These are phyloP conservation scores for Myocastor coypus DNA, from an alignment of 2,113 vertebrate species.

Conservation along the genomic window DNA sequence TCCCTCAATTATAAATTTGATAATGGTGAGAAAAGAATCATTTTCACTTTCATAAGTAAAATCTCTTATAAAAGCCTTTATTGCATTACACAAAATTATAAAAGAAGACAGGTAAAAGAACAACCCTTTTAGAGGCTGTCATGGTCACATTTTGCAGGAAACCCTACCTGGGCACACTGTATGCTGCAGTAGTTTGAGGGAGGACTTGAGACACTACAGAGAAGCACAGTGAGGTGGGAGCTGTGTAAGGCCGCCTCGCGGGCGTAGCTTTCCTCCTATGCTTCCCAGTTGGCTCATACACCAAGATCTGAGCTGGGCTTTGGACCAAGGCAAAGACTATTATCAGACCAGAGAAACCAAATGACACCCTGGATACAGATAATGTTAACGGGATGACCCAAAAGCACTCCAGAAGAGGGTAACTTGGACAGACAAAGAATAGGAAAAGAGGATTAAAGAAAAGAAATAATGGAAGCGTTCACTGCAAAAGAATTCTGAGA, in stretches of 20 bases:
- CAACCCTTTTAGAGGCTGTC: neutral
- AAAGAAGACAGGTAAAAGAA: neutral
- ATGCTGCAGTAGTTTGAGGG: neutral
- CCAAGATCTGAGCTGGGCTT: conserved; percentile 36
- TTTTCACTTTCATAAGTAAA: neutral
- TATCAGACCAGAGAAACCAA: neutral
- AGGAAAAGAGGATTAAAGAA: neutral
- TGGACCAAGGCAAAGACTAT: conserved; percentile 12
- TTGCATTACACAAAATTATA: neutral
- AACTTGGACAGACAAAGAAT: neutral
- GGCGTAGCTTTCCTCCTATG: conserved; percentile 27
- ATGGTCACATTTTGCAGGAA: neutral
- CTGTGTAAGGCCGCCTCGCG: conserved; percentile 15
- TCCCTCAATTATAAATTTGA: neutral
- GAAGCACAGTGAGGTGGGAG: conserved; percentile 18
- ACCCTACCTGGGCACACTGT: neutral
- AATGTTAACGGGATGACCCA: conserved; percentile 58
- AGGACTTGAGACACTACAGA: conserved; percentile 24
- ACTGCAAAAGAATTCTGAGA: neutral
- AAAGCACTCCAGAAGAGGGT: conserved; percentile 16
- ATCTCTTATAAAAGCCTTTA: neutral
- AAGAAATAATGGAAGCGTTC: neutral
- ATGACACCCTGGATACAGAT: conserved; percentile 28
- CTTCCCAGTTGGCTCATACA: conserved; percentile 41
- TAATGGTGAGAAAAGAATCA: neutral